Base-by-base conservation (phyloP, 2,888 invertebrate genomes). In the Callyntrura sp. region DNA sequence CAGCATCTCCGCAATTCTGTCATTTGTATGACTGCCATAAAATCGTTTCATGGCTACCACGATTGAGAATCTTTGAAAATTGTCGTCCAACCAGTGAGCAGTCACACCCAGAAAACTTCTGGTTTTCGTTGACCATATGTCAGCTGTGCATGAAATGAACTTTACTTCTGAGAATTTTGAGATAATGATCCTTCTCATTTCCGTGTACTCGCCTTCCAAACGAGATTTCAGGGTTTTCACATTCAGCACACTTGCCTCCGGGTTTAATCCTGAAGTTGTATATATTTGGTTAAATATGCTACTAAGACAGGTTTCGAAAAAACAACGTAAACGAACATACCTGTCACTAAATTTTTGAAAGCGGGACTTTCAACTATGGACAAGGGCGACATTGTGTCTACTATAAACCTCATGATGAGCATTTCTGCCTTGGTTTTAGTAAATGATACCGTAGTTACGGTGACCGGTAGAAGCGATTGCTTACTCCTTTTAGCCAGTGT, bases 1-100 rank as follows among this genome's bases (percentile, higher is more conserved):
- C 6, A 51, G 12, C 3, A 51, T 2, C 5, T 48, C 20, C 3
- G 78, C 51, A 17, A 78, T 78, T 6, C 45, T 12, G 20, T 78
- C 78, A 20, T 17, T 51, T 5, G 35, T 43, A 70, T 90, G 70
- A 28, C 17, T 35, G 0, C 79, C 68, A 11, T 28, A 0, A 79
- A 78, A 68, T 43, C 81, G 23, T 14, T 81, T 17, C 43, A 85
- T 85, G 1, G 81, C 57, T 3, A 90, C 11, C 23, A 73, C 85
- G 45, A 48, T 60, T 12, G 90, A 89, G 6, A 35, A 28, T 51
- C 89, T 23, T 60, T 57, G n/a, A 0, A 82, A 51, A 48, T 48
- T 8, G 9, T 55, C 25, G 11, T 9, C 25, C 45, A 87, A 62
- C 65, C 65, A 65, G n/a, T 65, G 65, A 4, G 65, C 65, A 4